Evolutionary conservation across 2,888 invertebrate genomes (phyloP).

Genomic region (Diplolepis rosae): DNA sequence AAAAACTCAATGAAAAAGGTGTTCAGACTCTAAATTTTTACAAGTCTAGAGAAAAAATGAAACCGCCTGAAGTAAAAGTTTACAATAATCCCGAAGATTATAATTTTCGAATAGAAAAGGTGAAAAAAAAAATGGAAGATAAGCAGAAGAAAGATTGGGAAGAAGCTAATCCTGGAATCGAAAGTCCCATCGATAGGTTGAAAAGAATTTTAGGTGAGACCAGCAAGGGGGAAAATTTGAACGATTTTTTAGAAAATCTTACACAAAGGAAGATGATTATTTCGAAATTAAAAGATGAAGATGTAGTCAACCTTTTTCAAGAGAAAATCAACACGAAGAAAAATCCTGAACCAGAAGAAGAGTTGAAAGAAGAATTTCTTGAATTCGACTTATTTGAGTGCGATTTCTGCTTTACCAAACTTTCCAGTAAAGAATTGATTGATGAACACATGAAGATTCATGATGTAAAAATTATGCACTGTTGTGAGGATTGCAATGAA

Average conservation of each 20-base stretch:
- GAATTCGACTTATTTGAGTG: constrained; percentile 62
- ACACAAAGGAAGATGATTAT: constrained; percentile 68
- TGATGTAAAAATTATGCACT: constrained; percentile 67
- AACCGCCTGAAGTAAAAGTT: constrained; percentile 34
- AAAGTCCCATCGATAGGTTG: constrained; percentile 64
- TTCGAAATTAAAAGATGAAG: constrained; percentile 66
- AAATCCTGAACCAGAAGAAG: not conserved
- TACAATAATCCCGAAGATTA: constrained; percentile 37
- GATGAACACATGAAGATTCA: constrained; percentile 68
- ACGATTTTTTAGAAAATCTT: constrained; percentile 68
- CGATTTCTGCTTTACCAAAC: constrained; percentile 67
- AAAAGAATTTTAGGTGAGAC: constrained; percentile 60
- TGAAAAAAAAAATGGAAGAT: constrained; percentile 62
- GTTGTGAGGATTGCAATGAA: constrained; percentile 67
- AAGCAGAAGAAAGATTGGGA: constrained; percentile 60
- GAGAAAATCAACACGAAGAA: constrained; percentile 54
- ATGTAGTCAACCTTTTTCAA: constrained; percentile 66
- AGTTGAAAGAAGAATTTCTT: constrained; percentile 49
- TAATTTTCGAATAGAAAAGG: constrained; percentile 49
- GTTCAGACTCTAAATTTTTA: constrained; percentile 44
- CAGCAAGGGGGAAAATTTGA: constrained; percentile 56
- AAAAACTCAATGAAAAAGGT: constrained; percentile 19
- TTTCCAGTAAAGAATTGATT: constrained; percentile 58
- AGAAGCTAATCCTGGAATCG: constrained; percentile 56
- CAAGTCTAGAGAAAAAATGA: constrained; percentile 35